These are phyloP conservation scores for Orius laevigatus DNA, from an alignment of 1,140 invertebrate genomes.

Conservation along the genomic window DNA sequence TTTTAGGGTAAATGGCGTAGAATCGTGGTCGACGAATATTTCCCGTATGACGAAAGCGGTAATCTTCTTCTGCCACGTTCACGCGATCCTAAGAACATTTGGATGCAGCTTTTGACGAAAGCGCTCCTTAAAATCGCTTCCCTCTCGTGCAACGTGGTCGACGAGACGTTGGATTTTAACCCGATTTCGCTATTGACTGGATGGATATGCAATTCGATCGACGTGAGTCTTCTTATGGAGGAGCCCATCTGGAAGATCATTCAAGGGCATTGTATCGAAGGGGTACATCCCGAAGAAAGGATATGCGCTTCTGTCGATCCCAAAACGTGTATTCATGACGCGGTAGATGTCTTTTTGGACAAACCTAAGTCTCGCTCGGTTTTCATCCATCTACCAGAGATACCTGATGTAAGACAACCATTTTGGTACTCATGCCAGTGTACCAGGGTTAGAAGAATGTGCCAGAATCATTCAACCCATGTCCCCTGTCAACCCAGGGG, in stretches of 20 bases:
- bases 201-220: conserved; percentile 11
- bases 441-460: too few species aligned
- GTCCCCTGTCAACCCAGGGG: too few species aligned
- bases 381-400: neutral
- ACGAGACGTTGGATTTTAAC: conserved; percentile 13
- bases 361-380: neutral
- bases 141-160: neutral
- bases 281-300: neutral
- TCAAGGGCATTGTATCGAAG: neutral
- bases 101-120: conserved; percentile 19
- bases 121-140: conserved; percentile 16
- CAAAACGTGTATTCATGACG: conserved; percentile 1
- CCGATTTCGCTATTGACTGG: conserved; percentile 16
- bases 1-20: conserved; percentile 17
- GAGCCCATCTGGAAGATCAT: neutral
- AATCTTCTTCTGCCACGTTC: conserved; percentile 15
- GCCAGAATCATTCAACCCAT: too few species aligned
- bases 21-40: conserved; percentile 17
- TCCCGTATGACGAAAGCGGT: conserved; percentile 14
- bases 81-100: conserved; percentile 12
- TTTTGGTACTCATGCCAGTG: too few species aligned
- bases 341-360: conserved; percentile 1
- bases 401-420: neutral
- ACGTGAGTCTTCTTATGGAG: conserved; percentile 7
- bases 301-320: conserved; percentile 9